Conservation (phyloP, 2,797 vertebrate genomes). For the Xenentodon cancila region DNA sequence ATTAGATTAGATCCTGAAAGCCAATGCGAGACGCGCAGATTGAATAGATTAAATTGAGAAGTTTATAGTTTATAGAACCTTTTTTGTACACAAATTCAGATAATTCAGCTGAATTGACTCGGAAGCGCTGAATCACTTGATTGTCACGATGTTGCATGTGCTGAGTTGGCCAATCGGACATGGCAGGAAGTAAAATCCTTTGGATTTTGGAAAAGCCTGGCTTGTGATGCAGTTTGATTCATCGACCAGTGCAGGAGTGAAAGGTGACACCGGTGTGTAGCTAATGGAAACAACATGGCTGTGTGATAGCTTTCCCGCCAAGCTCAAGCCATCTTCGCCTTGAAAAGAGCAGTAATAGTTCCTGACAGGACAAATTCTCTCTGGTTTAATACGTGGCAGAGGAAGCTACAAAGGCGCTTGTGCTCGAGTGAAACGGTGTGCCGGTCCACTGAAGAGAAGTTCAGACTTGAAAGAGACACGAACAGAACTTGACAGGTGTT, state of each 20-base stretch:
- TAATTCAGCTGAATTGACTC: conserved; percentile 8
- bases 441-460: conserved; percentile 25
- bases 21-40: conserved; percentile 35
- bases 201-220: conserved; percentile 56
- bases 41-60: conserved; percentile 18
- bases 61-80: too few relatives aligned
- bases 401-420: conserved; percentile 31
- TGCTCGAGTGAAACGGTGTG: conserved; percentile 29
- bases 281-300: conserved; percentile 66
- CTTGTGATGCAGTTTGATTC: conserved; percentile 59
- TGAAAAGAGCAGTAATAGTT: conserved; percentile 68
- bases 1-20: conserved; percentile 52
- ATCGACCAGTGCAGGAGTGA: conserved; percentile 47
- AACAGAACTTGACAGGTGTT: conserved; percentile 45
- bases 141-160: too few relatives aligned
- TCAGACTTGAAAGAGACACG: conserved; percentile 41
- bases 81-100: background rate
- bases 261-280: conserved; percentile 45
- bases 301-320: conserved; percentile 45
- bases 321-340: conserved; percentile 64
- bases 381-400: conserved; percentile 47
- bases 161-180: conserved; percentile 14
- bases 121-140: too few relatives aligned
- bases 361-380: conserved; percentile 72
- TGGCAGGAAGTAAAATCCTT: conserved; percentile 65